Evolutionary conservation across 2,113 vertebrate genomes (phyloP).

Genomic region (Hippocampus comes): DNA sequence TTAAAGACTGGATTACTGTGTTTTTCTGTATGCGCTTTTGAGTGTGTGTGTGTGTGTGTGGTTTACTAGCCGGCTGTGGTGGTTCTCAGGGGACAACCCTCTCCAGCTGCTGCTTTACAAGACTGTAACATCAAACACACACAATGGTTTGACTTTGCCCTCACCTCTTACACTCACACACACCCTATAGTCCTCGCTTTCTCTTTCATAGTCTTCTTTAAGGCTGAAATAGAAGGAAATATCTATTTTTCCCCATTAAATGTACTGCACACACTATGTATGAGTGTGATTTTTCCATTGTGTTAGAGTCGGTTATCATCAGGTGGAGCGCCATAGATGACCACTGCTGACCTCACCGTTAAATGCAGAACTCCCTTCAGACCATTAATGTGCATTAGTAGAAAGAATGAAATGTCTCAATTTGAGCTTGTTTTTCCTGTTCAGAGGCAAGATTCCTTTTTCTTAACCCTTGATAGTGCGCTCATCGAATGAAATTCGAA

Average conservation of each 20-base stretch:
- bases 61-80: conserved; percentile 63
- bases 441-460: conserved; percentile 29
- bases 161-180: conserved; percentile 33
- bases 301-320: conserved; percentile 16
- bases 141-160: conserved; percentile 42
- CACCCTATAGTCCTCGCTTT: conserved; percentile 19
- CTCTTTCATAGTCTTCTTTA: not conserved
- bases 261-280: not conserved
- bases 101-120: conserved; percentile 72
- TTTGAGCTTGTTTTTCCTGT: conserved; percentile 49
- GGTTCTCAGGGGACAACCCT: conserved; percentile 63
- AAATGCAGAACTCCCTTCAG: not conserved
- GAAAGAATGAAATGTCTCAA: conserved; percentile 57
- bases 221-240: not conserved
- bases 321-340: conserved; percentile 22
- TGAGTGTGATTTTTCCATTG: conserved; percentile 12
- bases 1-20: conserved; percentile 55
- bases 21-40: conserved; percentile 19
- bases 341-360: conserved; percentile 25
- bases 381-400: conserved; percentile 9
- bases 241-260: not conserved
- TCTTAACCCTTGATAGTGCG: not conserved
- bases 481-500: not conserved
- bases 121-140: conserved; percentile 69
- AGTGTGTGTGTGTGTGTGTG: conserved; percentile 32